Conservation (phyloP, 2,113 vertebrate species). For the Misgurnus mizolepis region DNA sequence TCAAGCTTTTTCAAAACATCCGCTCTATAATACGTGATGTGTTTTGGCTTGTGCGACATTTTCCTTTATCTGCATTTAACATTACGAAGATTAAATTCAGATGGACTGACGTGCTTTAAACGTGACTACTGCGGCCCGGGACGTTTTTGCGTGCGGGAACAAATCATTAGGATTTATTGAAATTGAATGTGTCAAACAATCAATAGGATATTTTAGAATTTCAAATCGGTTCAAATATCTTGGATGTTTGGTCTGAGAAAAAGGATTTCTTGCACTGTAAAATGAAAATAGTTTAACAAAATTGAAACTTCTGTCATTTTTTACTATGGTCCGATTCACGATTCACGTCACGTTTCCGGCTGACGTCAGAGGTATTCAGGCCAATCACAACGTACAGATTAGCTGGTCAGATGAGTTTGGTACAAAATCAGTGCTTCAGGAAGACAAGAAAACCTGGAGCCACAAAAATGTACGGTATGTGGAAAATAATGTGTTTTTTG, state of each 20-base stretch:
- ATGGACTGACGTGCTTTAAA: constrained; percentile 25
- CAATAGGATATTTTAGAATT: background rate
- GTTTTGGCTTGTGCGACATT: constrained; percentile 37
- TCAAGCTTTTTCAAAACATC: constrained; percentile 20
- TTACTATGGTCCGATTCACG: too few species aligned
- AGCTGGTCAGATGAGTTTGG: too few species aligned
- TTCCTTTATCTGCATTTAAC: constrained; percentile 44
- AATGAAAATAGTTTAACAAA: constrained; percentile 1
- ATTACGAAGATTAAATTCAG: background rate
- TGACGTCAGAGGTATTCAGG: too few species aligned
- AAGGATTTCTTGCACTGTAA: constrained; percentile 15
- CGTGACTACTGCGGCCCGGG: background rate
- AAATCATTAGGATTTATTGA: background rate
- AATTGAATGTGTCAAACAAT: constrained; percentile 37
- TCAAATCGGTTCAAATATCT: background rate
- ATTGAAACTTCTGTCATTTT: background rate
- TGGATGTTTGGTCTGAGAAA: background rate
- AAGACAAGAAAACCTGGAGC: too few species aligned
- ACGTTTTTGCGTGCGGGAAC: background rate
- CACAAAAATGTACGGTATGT: too few species aligned
- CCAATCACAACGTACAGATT: too few species aligned
- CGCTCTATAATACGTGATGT: constrained; percentile 42
- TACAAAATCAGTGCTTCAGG: too few species aligned
- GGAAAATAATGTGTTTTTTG: too few species aligned
- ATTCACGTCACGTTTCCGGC: too few species aligned